Evolutionary conservation across 2,113 vertebrate genomes (phyloP).

Genomic region (Carettochelys insculpta): DNA sequence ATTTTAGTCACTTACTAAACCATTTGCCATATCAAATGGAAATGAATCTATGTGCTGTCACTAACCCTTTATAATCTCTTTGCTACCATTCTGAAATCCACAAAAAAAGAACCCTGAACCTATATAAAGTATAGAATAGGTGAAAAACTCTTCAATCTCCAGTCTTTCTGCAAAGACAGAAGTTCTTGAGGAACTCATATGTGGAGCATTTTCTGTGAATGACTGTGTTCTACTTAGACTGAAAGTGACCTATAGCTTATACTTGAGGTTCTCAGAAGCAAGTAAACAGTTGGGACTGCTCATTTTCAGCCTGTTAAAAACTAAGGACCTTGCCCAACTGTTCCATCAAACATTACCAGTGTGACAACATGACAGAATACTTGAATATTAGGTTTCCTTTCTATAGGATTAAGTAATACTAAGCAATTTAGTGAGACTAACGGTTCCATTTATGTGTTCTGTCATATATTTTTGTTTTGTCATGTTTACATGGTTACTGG

Average conservation of each 20-base stretch:
- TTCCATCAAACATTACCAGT: neutral
- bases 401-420: constrained; percentile 1
- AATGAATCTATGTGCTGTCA: neutral
- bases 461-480: neutral
- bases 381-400: too few relatives aligned
- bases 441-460: neutral
- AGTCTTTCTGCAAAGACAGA: neutral
- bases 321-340: neutral
- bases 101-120: neutral
- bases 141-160: neutral
- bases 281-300: neutral
- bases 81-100: neutral
- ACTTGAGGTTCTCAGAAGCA: neutral
- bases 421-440: constrained; percentile 29
- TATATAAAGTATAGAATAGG: neutral
- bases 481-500: neutral
- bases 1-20: neutral
- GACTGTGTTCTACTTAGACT: neutral
- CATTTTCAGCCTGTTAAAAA: neutral
- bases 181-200: neutral
- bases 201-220: neutral
- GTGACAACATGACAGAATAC: too few relatives aligned
- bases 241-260: neutral
- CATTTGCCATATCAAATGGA: neutral
- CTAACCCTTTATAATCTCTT: neutral